Evolutionary conservation across 2,797 vertebrate species (phyloP), one percentile per base, ranked within the genome.

Genomic region (Muraenolepis orangiensis): DNA sequence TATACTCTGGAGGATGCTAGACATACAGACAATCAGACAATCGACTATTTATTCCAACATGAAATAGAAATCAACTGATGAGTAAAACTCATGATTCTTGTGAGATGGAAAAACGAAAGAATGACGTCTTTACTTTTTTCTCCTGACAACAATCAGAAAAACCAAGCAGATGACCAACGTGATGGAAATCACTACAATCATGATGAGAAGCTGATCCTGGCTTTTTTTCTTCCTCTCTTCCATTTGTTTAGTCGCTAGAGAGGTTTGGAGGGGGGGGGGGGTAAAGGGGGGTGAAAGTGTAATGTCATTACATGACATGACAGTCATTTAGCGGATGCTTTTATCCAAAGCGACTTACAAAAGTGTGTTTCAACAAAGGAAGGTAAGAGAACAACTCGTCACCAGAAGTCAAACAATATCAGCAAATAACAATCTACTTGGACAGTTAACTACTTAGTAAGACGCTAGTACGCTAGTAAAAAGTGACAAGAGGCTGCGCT

Each of bases 1-100:
- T 42, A 94, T 91, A 12, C 93, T 94, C 76, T 5, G 10, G 8
- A 3, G 8, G 57, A 64, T 26, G n/a, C 57, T 64, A 2, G 3
- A 64, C 74, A 38, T n/a, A n/a, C n/a, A n/a, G n/a, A 74, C 13
- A 76, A 3, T 34, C 31, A 70, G n/a, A n/a, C n/a, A 14, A 0
- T 32, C 3, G 14, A 0, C 32, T 42, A 7, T 16, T 3, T 14
- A 4, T 26, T 4, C 13, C 13, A 20, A 66, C 28, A 28, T 70
- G 11, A 10, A 0, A 0, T 1, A 2, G 13, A 10, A 4, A 64
- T 26, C 57, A 11, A 14, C 23, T 26, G 23, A 36, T 18, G n/a
- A 61, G 6, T 2, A 34, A 32, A n/a, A 34, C 23, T 28, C 0
- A 0, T 6, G 5, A 42, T 71, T 40, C 0, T 23, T 5, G 34